These are phyloP conservation scores for Ispidina picta DNA, from an alignment of 2,797 vertebrate species.

Conservation along the genomic window DNA sequence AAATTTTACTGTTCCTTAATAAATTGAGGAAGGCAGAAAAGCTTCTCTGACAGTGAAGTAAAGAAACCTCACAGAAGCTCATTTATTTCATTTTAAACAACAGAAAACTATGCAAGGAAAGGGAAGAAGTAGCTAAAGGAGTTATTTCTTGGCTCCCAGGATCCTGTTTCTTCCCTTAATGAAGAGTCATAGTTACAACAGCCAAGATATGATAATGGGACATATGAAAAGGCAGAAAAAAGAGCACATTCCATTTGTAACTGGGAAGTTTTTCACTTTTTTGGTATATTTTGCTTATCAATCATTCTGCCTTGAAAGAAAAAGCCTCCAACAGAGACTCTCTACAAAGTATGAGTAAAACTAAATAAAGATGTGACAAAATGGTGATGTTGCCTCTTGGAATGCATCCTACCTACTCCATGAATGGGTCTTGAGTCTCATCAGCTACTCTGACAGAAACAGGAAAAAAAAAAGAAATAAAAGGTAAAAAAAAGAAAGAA, in stretches of 20 bases:
- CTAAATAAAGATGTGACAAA: neutral
- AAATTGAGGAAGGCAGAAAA: neutral
- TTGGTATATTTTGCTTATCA: neutral
- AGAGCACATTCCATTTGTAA: neutral
- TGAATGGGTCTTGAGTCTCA: neutral
- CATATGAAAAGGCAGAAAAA: neutral
- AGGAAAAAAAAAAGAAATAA: neutral
- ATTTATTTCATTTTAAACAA: neutral
- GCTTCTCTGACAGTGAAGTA: neutral
- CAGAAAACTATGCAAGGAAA: neutral
- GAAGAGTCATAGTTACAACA: neutral
- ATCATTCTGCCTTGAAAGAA: neutral
- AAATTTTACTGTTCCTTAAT: neutral
- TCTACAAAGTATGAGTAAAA: neutral
- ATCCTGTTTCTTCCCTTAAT: constrained; percentile 1
- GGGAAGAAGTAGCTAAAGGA: neutral
- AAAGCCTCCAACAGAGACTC: neutral
- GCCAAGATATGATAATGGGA: neutral
- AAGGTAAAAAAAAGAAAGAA: neutral
- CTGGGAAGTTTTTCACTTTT: neutral
- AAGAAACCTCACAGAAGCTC: neutral
- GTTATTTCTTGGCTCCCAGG: neutral
- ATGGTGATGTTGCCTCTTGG: neutral
- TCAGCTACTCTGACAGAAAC: neutral
- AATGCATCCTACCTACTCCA: neutral